Base-by-base conservation (phyloP, 1,140 invertebrate species). In the Drosophila leontia region DNA sequence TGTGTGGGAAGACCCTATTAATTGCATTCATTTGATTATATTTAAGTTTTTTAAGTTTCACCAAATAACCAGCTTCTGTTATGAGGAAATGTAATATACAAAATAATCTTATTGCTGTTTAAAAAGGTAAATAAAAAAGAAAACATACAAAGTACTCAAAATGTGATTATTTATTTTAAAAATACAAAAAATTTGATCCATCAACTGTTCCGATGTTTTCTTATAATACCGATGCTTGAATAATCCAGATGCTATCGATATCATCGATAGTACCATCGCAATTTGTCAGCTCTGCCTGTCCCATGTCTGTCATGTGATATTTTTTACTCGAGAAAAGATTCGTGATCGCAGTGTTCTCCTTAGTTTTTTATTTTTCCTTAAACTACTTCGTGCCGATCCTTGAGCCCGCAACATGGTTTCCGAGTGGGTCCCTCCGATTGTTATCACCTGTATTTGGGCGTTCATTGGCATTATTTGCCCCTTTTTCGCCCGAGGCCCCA, bases 401-500 rank as follows among this genome's bases (percentile, higher is more conserved):
- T 37, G 9, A 45, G 59, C 39, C 47, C 34, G 48, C 34, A 94
- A 93, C 94, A 98, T 98, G 97, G 96, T 95, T 92, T 95, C 95
- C 41, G 94, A 96, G 15, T 94, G 94, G 48, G 80, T 97, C 80
- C 96, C 97, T 58, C 94, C 98, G 61, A 93, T 96, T 34, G 93
- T 97, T 81, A 96, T 98, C 82, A 97, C 97, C 9, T 93, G 95
- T 34, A 93, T 98, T 50, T 98, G 97, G 97, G 96, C 95, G 59
- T 94, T 95, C 9, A 95, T 98, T 57, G 97, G 97, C 48, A 96
- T 97, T 72, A 95, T 96, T 15, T 93, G 97, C 67, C 97, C 97
- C 11, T 95, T 98, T 91, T 95, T 98, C 75, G 97, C 97, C 19
- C 97, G 97, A 93, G 97, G 97, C 61, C 96, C 97, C 23, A 98